Evolutionary conservation across 35 echinoderm and acorn worm species (phyloP).

Genomic region (Ptychodera flava): DNA sequence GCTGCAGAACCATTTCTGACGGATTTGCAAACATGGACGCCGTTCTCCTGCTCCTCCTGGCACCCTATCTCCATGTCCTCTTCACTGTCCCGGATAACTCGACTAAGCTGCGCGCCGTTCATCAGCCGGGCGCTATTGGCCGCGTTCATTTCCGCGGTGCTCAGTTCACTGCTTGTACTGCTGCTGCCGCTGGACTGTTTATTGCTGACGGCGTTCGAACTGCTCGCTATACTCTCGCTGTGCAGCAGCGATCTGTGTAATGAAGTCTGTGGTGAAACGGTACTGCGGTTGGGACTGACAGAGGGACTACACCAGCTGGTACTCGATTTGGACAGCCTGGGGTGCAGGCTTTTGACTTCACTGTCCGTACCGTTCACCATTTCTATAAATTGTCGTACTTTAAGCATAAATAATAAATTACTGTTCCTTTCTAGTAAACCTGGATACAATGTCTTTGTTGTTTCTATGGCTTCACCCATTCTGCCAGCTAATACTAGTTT

Average conservation of each 20-base stretch:
- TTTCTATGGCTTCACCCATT: conserved; percentile 96
- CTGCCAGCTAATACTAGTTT: conserved; percentile 84
- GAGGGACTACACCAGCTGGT: conserved; percentile 80
- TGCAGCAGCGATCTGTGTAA: neutral
- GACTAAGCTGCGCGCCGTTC: conserved; percentile 50
- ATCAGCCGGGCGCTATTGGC: conserved; percentile 76
- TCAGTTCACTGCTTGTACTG: conserved; percentile 4
- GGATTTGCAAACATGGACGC: conserved; percentile 31
- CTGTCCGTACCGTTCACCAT: conserved; percentile 98
- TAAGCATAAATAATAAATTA: conserved; percentile 97
- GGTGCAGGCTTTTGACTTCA: conserved; percentile 65
- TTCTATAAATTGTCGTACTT: conserved; percentile 99
- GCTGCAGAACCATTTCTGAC: conserved; percentile 67
- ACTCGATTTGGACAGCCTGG: conserved; percentile 51
- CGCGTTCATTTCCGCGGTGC: conserved; percentile 65
- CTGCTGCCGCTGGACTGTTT: neutral
- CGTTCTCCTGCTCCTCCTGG: conserved; percentile 23
- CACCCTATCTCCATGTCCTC: conserved; percentile 10
- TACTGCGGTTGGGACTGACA: conserved; percentile 79
- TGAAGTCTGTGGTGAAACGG: conserved; percentile 44
- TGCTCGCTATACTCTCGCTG: conserved; percentile 7
- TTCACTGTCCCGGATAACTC: neutral
- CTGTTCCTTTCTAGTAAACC: conserved; percentile 80
- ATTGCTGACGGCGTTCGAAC: conserved; percentile 32
- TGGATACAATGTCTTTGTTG: conserved; percentile 89